Evolutionary conservation across 2,797 vertebrate species (phyloP).

Genomic region (Cygnus olor): DNA sequence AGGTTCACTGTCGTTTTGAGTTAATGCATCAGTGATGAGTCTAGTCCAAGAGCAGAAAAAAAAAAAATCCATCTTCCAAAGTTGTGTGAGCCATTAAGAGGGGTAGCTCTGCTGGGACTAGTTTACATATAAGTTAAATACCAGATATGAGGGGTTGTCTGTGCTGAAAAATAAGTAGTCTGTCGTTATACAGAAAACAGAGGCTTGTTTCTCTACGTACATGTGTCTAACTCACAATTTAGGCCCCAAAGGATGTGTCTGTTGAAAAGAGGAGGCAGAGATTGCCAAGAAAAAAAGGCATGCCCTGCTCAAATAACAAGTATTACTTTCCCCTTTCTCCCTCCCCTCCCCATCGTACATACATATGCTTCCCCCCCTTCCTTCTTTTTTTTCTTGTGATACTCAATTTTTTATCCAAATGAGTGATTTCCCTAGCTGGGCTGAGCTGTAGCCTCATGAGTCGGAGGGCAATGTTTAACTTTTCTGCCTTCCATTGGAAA

Average conservation of each 20-base stretch:
- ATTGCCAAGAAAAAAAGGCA: constrained; percentile 73
- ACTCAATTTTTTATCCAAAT: constrained; percentile 55
- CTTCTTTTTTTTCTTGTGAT: neutral
- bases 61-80: constrained; percentile 48
- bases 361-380: neutral
- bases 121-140: constrained; percentile 70
- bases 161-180: constrained; percentile 65
- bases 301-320: constrained; percentile 68
- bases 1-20: constrained; percentile 53
- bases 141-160: constrained; percentile 67
- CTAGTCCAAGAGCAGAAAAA: constrained; percentile 40
- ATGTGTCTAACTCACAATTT: constrained; percentile 68
- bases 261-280: constrained; percentile 68
- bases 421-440: neutral
- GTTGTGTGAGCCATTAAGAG: constrained; percentile 65
- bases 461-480: neutral
- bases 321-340: constrained; percentile 25
- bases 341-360: neutral
- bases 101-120: constrained; percentile 69
- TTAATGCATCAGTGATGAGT: constrained; percentile 50
- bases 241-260: constrained; percentile 63
- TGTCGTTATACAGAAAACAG: constrained; percentile 78
- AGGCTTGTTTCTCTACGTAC: constrained; percentile 67
- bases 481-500: neutral
- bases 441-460: neutral